phyloP scores from a whole-genome alignment of 2,888 invertebrate species.

The Acrobasis repandana region DNA sequence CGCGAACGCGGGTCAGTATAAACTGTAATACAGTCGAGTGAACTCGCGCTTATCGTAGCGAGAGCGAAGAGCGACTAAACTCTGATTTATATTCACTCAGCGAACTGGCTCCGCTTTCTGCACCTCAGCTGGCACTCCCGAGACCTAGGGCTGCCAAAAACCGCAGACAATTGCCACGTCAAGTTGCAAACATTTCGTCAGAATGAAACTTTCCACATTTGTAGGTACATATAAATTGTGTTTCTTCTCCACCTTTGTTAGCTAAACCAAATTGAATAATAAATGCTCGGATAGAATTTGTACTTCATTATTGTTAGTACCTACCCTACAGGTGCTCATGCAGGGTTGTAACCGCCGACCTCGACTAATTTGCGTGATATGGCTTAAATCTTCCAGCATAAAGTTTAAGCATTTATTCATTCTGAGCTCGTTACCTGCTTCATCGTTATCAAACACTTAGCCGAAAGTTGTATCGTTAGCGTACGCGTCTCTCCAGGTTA shows the following conservation, averaged over 20 bases:
- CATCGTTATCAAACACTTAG: conserved; percentile 2
- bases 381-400: conserved; percentile 5
- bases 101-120: conserved; percentile 41
- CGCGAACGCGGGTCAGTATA: conserved; percentile 32
- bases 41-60: conserved; percentile 47
- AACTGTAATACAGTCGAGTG: conserved; percentile 39
- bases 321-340: not conserved
- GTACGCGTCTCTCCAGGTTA: not conserved
- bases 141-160: conserved; percentile 37
- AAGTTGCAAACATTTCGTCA: conserved; percentile 10
- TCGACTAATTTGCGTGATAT: conserved; percentile 6
- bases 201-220: conserved; percentile 2
- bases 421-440: conserved; percentile 5
- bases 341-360: not conserved
- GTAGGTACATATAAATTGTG: not conserved
- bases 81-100: conserved; percentile 57
- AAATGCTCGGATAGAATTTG: not conserved
- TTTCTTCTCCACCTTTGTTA: not conserved
- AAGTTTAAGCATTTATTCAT: conserved; percentile 8
- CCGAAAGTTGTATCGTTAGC: conserved; percentile 1
- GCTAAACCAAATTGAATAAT: not conserved
- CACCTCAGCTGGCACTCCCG: conserved; percentile 42
- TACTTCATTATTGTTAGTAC: not conserved
- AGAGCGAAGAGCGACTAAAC: conserved; percentile 47
- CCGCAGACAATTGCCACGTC: conserved; percentile 27